A percentile compares a stretch with the other conserved stretches of the same genome.
Conservation (phyloP, 2,797 vertebrate genomes). For the Pyrrhura leucotis region DNA sequence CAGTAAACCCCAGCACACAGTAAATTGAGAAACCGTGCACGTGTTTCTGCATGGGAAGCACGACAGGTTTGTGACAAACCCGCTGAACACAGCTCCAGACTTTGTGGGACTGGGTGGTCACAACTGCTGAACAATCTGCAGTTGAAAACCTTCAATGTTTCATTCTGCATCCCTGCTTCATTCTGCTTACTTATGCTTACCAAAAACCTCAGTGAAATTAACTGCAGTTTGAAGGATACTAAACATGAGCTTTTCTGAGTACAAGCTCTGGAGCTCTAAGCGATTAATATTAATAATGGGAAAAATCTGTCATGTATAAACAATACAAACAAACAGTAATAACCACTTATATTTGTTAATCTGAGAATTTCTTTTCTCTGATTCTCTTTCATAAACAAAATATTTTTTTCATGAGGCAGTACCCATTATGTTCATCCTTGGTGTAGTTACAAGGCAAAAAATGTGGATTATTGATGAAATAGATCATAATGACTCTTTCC, state of each 20-base stretch:
- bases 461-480: conserved; percentile 71
- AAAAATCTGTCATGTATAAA: conserved; percentile 50
- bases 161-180: conserved; percentile 45
- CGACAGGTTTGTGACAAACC: not conserved
- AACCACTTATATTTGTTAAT: conserved; percentile 53
- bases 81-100: not conserved
- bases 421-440: conserved; percentile 46
- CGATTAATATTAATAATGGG: conserved; percentile 73
- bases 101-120: not conserved
- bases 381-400: conserved; percentile 51
- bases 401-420: conserved; percentile 43
- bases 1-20: not conserved
- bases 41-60: not conserved
- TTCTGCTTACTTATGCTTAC: conserved; percentile 10
- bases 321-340: conserved; percentile 46
- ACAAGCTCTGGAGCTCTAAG: conserved; percentile 63
- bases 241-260: not conserved
- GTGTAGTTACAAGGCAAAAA: conserved; percentile 62
- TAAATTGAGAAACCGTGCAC: not conserved
- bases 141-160: not conserved
- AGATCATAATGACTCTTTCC: conserved; percentile 68
- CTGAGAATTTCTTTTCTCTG: conserved; percentile 37
- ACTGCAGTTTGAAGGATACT: conserved; percentile 3
- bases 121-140: not conserved
- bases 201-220: conserved; percentile 65